Conservation (phyloP, 2,888 invertebrate genomes). For the Mythimna lalbum region DNA sequence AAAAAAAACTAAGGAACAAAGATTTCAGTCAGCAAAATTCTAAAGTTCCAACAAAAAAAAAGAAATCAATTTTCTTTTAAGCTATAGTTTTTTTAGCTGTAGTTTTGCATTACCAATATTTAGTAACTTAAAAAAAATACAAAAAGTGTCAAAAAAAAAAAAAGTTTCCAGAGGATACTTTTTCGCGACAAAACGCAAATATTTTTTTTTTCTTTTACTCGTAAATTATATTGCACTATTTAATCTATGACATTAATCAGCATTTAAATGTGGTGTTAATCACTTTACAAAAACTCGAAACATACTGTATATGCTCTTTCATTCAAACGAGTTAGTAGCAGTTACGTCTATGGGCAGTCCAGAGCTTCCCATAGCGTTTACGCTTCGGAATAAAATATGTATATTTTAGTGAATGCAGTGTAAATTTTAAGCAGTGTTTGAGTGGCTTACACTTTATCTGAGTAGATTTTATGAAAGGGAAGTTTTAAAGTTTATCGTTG, state of each 20-base stretch:
- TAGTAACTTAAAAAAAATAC: too few species aligned
- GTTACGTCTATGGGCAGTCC: conserved; percentile 55
- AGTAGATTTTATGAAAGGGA: conserved; percentile 33
- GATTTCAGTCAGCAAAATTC: too few species aligned
- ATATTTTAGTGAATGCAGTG: conserved; percentile 51
- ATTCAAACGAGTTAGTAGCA: conserved; percentile 67
- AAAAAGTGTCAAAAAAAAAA: too few species aligned
- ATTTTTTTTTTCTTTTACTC: too few species aligned
- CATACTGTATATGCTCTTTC: conserved; percentile 43
- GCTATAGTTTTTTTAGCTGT: too few species aligned
- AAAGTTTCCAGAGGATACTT: too few species aligned
- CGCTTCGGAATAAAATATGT: conserved; percentile 62
- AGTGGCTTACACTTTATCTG: conserved; percentile 44
- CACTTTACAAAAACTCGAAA: not conserved
- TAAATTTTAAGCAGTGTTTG: conserved; percentile 44
- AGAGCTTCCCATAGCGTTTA: conserved; percentile 62
- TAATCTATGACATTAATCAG: not conserved
- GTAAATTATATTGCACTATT: too few species aligned
- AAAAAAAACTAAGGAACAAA: too few species aligned
- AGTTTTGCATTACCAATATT: too few species aligned
- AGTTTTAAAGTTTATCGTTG: conserved; percentile 11
- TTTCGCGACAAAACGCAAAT: too few species aligned
- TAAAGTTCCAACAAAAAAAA: too few species aligned
- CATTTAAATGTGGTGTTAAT: not conserved
- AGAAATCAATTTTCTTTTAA: too few species aligned